These are phyloP conservation scores for Crotalus viridis DNA, from an alignment of 2,113 vertebrate species.

Conservation along the genomic window DNA sequence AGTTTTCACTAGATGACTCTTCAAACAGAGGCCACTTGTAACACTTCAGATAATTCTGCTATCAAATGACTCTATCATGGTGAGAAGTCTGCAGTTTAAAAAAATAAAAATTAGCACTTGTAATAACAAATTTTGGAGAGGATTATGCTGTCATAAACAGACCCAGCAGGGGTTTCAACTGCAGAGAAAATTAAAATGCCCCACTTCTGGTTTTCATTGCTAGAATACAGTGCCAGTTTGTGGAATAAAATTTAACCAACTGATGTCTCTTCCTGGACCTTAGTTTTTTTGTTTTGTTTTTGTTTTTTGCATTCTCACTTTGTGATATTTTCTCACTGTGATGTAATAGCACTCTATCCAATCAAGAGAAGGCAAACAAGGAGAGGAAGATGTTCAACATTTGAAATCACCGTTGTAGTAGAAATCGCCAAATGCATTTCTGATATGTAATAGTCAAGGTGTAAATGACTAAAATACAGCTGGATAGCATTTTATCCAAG, in stretches of 20 bases:
- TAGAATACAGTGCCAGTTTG: background rate
- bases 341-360: background rate
- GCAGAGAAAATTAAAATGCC: conserved; percentile 39
- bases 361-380: background rate
- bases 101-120: conserved; percentile 37
- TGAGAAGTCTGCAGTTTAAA: conserved; percentile 37
- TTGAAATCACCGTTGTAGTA: background rate
- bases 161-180: conserved; percentile 58
- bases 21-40: conserved; percentile 45
- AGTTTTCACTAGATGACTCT: conserved; percentile 14
- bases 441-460: background rate
- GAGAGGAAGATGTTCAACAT: conserved; percentile 30
- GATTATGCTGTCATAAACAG: conserved; percentile 65
- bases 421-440: background rate
- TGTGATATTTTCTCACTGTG: background rate
- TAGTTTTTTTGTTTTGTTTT: background rate
- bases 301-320: background rate
- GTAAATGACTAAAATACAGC: background rate
- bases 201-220: conserved; percentile 36
- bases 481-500: background rate
- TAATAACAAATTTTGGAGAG: conserved; percentile 52
- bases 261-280: accelerated
- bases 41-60: conserved; percentile 30
- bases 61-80: conserved; percentile 9
- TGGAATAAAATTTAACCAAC: background rate